phyloP scores from a whole-genome alignment of 2,797 vertebrate genomes.

The Pseudochaenichthys georgianus region DNA sequence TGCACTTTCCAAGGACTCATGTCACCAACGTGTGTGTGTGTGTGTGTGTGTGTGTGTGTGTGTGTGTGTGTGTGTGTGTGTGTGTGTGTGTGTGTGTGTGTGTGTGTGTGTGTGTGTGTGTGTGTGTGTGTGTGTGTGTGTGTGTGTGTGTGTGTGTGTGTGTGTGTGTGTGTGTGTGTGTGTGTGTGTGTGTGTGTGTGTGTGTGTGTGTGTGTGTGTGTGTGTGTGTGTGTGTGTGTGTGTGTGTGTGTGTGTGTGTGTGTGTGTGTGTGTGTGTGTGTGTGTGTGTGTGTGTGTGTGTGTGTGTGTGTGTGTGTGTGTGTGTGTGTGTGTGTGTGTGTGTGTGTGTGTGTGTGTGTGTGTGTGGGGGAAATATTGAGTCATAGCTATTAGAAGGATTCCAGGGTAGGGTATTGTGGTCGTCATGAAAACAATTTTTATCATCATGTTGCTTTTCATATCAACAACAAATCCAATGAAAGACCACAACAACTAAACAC shows the following conservation, averaged over 20 bases:
- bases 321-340: constrained; percentile 14
- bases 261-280: constrained; percentile 36
- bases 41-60: constrained; percentile 46
- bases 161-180: constrained; percentile 38
- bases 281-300: no score
- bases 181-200: constrained; percentile 27
- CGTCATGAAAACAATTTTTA: neutral
- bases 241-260: constrained; percentile 17
- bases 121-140: constrained; percentile 9
- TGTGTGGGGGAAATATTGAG: constrained; percentile 26
- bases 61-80: constrained; percentile 33
- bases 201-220: constrained; percentile 36
- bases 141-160: constrained; percentile 34
- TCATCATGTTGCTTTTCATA: no score
- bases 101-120: constrained; percentile 35
- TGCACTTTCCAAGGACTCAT: constrained; percentile 84
- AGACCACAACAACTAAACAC: no score
- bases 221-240: constrained; percentile 42
- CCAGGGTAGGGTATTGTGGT: neutral
- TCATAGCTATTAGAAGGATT: neutral
- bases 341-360: constrained; percentile 30
- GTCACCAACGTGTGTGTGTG: constrained; percentile 79
- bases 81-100: constrained; percentile 27
- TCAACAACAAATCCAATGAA: no score
- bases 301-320: no score